Conservation (phyloP, 2,888 invertebrate species). For the Hypolimnas misippus region DNA sequence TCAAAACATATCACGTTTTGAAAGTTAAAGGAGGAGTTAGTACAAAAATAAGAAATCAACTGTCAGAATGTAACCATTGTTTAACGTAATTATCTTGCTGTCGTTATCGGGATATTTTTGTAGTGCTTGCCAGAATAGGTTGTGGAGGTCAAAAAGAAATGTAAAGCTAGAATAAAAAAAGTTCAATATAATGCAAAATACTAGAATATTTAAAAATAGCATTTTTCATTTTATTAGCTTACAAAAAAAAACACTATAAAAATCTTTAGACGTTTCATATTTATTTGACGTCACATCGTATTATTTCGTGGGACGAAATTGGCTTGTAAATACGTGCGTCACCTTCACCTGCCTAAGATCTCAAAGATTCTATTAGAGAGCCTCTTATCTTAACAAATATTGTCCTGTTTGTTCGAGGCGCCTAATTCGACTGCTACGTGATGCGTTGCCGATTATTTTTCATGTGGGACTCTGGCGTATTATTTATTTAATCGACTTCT, state of each 20-base stretch:
- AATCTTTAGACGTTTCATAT: not conserved
- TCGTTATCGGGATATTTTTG: too few species aligned
- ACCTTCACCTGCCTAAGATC: slow-evolving; percentile 52
- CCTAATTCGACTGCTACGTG: slow-evolving; percentile 67
- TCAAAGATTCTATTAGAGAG: slow-evolving; percentile 54
- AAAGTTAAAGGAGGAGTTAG: too few species aligned
- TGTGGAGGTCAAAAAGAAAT: too few species aligned
- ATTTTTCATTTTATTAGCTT: too few species aligned
- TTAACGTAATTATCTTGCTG: too few species aligned
- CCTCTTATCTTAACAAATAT: slow-evolving; percentile 67
- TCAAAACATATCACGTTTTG: too few species aligned
- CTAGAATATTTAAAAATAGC: too few species aligned
- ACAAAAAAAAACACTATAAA: not conserved
- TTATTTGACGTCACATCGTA: slow-evolving; percentile 3
- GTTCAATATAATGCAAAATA: not conserved
- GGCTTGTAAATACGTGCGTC: slow-evolving; percentile 38
- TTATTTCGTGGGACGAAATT: not conserved
- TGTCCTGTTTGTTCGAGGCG: slow-evolving; percentile 59
- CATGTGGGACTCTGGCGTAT: not conserved
- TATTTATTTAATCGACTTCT: not conserved
- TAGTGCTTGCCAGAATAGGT: too few species aligned
- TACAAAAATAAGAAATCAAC: too few species aligned
- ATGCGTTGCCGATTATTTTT: slow-evolving; percentile 41
- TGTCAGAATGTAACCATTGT: too few species aligned
- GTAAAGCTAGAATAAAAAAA: too few species aligned